phyloP scores from a whole-genome alignment of 2,797 vertebrate genomes.

The Enoplosus armatus region DNA sequence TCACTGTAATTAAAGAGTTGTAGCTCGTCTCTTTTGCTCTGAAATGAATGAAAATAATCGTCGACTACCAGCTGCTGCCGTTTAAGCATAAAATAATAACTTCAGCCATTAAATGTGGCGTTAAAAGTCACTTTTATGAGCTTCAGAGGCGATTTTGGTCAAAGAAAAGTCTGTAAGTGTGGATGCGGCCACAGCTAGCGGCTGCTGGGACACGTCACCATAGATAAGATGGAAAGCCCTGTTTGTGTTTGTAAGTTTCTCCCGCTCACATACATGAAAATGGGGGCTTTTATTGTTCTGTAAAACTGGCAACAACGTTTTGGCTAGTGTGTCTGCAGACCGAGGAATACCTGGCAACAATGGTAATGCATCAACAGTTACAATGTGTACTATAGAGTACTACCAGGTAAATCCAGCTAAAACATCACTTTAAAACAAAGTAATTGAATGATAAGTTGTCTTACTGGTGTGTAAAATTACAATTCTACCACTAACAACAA shows the following conservation, averaged over 20 bases:
- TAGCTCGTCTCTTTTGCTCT: neutral
- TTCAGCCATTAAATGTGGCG: too few species aligned
- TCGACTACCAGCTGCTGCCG: neutral
- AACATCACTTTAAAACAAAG: neutral
- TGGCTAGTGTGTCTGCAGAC: neutral
- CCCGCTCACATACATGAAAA: neutral
- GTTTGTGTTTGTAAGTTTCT: constrained; percentile 9
- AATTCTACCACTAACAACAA: neutral
- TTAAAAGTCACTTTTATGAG: neutral
- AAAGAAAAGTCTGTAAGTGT: neutral
- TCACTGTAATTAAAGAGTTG: accelerated
- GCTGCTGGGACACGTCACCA: constrained; percentile 81
- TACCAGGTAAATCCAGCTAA: neutral
- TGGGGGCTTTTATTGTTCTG: neutral
- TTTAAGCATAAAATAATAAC: neutral
- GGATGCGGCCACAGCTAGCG: neutral
- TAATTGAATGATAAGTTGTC: neutral
- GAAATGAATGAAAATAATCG: constrained; percentile 22
- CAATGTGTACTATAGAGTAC: neutral
- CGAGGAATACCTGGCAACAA: neutral
- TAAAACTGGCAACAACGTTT: neutral
- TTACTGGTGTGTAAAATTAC: neutral
- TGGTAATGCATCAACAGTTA: neutral
- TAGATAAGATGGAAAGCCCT: constrained; percentile 44
- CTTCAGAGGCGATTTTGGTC: neutral